Evolutionary conservation across 2,888 invertebrate genomes (phyloP).

Genomic region (Drosophila dives): DNA sequence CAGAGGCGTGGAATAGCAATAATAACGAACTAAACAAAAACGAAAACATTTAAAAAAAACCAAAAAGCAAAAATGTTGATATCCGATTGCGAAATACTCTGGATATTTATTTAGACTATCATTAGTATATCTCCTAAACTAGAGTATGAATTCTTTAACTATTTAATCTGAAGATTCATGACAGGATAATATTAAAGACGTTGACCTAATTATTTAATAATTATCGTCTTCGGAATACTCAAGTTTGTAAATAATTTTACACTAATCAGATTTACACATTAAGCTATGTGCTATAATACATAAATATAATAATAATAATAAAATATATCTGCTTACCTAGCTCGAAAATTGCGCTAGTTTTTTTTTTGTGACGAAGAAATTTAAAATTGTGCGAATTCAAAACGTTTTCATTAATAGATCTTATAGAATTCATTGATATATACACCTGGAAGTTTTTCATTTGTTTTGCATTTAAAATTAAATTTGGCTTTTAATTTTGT

Average conservation of each 20-base stretch:
- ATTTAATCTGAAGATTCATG: neutral
- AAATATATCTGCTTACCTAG: too few relatives aligned
- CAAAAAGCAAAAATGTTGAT: neutral
- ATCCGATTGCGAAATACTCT: neutral
- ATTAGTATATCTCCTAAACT: neutral
- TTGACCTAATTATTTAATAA: neutral
- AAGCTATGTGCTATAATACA: too few relatives aligned
- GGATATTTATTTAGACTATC: neutral
- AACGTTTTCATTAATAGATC: neutral
- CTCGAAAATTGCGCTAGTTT: too few relatives aligned
- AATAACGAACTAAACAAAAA: neutral
- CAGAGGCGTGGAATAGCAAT: slow-evolving; percentile 33
- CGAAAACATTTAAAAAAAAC: too few relatives aligned
- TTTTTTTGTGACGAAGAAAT: neutral
- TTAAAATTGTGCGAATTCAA: neutral
- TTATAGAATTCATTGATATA: neutral
- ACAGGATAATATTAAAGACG: too few relatives aligned
- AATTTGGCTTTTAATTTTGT: neutral
- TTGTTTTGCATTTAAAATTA: neutral
- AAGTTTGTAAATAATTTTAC: too few relatives aligned
- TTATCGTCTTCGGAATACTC: too few relatives aligned
- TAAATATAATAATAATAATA: neutral
- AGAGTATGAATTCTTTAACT: rapidly evolving
- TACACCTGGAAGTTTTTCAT: too few relatives aligned
- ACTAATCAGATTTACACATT: too few relatives aligned